Conservation (phyloP, 2,888 invertebrate genomes). For the Strigamia transsilvanica region DNA sequence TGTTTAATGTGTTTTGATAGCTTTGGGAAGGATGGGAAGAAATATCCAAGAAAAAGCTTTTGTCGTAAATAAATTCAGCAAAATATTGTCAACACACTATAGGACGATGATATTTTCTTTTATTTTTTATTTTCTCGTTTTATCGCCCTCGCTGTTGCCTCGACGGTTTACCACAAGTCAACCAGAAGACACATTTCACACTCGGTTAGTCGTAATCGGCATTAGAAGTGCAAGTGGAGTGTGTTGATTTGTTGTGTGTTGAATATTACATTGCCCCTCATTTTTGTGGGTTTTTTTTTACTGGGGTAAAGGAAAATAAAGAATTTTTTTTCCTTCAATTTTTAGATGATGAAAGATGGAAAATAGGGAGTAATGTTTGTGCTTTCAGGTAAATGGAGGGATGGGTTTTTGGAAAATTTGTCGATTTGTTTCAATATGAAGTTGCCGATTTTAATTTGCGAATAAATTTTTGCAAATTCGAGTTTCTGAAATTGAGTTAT, state of each 20-base stretch:
- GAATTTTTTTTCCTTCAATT: no score
- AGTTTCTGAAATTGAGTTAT: background rate
- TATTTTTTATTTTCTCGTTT: background rate
- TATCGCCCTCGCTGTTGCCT: background rate
- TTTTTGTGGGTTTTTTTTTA: no score
- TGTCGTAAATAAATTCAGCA: constrained; percentile 6
- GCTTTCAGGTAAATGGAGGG: no score
- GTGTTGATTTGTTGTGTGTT: background rate
- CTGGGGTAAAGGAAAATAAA: no score
- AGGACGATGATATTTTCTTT: background rate
- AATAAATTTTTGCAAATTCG: background rate
- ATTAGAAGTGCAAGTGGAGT: constrained; percentile 3
- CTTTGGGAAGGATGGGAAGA: background rate
- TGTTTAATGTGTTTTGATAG: constrained; percentile 38
- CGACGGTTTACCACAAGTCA: constrained; percentile 25
- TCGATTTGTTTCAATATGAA: no score
- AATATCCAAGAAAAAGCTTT: background rate
- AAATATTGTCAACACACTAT: background rate
- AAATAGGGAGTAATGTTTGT: no score
- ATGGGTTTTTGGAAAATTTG: no score
- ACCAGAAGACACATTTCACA: constrained; percentile 31
- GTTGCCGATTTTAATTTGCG: background rate
- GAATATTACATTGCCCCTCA: background rate
- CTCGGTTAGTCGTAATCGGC: constrained; percentile 35
- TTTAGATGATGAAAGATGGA: no score